Evolutionary conservation across 2,113 vertebrate species (phyloP).

Genomic region (Nothoprocta pentlandii): DNA sequence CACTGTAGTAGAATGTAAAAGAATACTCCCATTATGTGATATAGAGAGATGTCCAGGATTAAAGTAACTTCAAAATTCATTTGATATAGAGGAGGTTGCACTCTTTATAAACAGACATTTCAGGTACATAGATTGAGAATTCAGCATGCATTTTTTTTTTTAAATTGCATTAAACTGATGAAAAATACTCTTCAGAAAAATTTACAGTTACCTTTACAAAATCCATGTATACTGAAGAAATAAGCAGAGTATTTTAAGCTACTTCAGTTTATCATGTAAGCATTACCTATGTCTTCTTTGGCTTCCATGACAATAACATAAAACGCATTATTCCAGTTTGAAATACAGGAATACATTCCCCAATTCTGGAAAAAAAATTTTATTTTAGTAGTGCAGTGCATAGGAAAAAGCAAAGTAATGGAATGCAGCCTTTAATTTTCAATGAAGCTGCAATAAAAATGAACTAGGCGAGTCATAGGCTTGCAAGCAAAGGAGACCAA

Average conservation of each 20-base stretch:
- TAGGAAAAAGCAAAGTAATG: constrained; percentile 19
- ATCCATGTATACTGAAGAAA: constrained; percentile 34
- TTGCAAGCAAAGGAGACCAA: background rate
- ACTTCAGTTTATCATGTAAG: background rate
- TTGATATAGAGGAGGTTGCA: background rate
- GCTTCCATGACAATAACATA: background rate
- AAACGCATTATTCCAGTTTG: constrained; percentile 7
- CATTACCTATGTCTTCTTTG: background rate
- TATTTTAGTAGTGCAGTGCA: background rate
- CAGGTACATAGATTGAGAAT: background rate
- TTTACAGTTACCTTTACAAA: background rate
- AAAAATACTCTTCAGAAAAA: background rate
- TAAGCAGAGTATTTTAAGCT: constrained; percentile 28
- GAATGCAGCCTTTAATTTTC: constrained; percentile 50
- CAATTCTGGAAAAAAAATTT: constrained; percentile 26
- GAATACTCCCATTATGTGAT: background rate
- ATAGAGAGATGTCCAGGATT: background rate
- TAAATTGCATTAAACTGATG: background rate
- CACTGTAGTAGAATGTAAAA: background rate
- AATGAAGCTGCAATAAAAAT: background rate
- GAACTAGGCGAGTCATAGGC: constrained; percentile 8
- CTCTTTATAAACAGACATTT: background rate
- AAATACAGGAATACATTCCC: constrained; percentile 32
- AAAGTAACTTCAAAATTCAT: background rate
- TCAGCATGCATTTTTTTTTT: background rate